Percentiles rank a stretch among this genome's conserved stretches.
phyloP scores from a whole-genome alignment of 1,140 invertebrate species.

The Camponotus floridanus region DNA sequence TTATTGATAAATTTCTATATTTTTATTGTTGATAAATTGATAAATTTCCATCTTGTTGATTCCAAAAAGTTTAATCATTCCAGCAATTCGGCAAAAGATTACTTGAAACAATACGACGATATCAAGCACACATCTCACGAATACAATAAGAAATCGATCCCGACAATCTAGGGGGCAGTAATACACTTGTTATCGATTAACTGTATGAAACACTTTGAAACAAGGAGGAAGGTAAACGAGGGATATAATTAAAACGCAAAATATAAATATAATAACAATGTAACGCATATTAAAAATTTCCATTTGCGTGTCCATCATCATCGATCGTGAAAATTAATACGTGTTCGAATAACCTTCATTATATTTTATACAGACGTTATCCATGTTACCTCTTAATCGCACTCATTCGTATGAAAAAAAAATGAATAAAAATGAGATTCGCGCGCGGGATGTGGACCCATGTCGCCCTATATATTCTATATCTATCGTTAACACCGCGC shows the following conservation, averaged over 20 bases:
- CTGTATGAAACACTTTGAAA: background rate
- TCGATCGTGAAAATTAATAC: background rate
- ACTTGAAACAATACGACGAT: background rate
- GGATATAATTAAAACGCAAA: conserved; percentile 1
- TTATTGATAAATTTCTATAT: too few species aligned
- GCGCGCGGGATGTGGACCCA: background rate
- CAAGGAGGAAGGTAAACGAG: background rate
- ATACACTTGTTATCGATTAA: background rate
- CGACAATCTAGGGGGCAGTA: background rate
- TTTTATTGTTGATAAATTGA: too few species aligned
- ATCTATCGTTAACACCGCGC: conserved; percentile 26
- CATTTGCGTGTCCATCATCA: too few species aligned
- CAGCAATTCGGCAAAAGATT: background rate
- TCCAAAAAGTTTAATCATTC: background rate
- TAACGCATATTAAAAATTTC: background rate
- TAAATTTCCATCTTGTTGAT: background rate
- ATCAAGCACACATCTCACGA: background rate
- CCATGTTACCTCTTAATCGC: background rate
- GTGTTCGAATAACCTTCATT: background rate
- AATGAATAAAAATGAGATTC: background rate
- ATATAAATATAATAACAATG: background rate
- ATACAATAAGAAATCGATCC: background rate
- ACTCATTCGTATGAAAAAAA: background rate
- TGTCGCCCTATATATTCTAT: background rate
- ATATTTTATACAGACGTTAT: background rate